phyloP scores from a whole-genome alignment of 2,888 invertebrate species.

The Lasioglossum vierecki region DNA sequence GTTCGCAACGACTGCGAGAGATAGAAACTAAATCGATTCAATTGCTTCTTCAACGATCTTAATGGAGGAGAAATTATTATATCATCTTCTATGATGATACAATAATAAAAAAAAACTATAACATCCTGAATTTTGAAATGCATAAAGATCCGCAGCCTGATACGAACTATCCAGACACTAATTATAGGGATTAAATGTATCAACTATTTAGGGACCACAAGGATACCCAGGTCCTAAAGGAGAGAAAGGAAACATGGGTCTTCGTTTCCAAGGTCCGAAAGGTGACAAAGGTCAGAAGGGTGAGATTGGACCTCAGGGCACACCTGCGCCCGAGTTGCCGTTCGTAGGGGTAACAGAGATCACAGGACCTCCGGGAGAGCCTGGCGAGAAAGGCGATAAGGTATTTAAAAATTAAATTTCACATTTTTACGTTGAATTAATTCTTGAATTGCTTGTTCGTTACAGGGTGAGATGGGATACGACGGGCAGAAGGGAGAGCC shows the following conservation, averaged over 20 bases:
- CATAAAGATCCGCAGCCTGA: too few relatives aligned
- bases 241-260: constrained; percentile 87
- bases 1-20: too few relatives aligned
- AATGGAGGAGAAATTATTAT: too few relatives aligned
- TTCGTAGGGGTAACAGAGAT: constrained; percentile 73
- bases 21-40: too few relatives aligned
- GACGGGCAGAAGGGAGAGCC: constrained; percentile 89
- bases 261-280: constrained; percentile 86
- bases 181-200: too few relatives aligned
- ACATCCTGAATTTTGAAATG: too few relatives aligned
- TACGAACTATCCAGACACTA: too few relatives aligned
- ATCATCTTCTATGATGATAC: too few relatives aligned
- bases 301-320: constrained; percentile 84
- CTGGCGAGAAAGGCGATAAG: constrained; percentile 88
- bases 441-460: neutral
- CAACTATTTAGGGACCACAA: constrained; percentile 86
- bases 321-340: constrained; percentile 44
- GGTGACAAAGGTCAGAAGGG: constrained; percentile 89
- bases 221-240: constrained; percentile 90
- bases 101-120: too few relatives aligned
- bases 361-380: constrained; percentile 81
- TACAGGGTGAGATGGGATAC: constrained; percentile 80
- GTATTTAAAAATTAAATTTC: constrained; percentile 59
- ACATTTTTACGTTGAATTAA: too few relatives aligned
- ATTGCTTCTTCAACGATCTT: too few relatives aligned